These are phyloP conservation scores for Macrophya annulata DNA, from an alignment of 2,888 invertebrate genomes.

Conservation along the genomic window DNA sequence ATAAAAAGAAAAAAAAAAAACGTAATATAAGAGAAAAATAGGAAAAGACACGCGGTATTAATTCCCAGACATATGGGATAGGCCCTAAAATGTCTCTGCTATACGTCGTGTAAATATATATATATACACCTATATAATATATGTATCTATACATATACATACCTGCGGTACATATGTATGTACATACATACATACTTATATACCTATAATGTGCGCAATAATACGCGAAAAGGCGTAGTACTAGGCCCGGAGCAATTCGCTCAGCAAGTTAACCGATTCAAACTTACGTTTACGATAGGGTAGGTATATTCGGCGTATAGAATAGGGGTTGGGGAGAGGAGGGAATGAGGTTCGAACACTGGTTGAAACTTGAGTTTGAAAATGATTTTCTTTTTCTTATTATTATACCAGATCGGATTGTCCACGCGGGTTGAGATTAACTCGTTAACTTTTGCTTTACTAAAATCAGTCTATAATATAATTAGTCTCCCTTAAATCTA, in stretches of 20 bases:
- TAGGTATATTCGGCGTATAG: neutral
- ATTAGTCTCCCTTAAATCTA: neutral
- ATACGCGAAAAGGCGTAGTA: neutral
- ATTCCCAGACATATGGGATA: neutral
- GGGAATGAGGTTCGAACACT: neutral
- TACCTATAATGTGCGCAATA: neutral
- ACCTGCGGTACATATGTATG: too few species aligned
- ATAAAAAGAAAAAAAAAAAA: neutral
- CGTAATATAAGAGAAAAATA: neutral
- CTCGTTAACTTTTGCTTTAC: neutral
- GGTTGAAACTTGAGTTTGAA: neutral
- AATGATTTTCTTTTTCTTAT: neutral
- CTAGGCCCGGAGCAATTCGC: conserved; percentile 19
- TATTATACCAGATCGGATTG: neutral
- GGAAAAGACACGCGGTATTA: neutral
- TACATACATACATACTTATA: too few species aligned
- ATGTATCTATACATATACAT: too few species aligned
- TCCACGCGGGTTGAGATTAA: neutral
- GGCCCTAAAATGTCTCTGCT: too few species aligned
- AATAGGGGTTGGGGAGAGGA: too few species aligned
- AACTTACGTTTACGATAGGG: conserved; percentile 47
- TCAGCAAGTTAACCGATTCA: conserved; percentile 44
- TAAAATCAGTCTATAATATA: neutral
- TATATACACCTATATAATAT: neutral
- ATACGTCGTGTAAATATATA: conserved; percentile 7